Percentiles rank a stretch among this genome's conserved stretches.
Conservation (phyloP, 1,140 invertebrate genomes). For the Drosophila suzukii region DNA sequence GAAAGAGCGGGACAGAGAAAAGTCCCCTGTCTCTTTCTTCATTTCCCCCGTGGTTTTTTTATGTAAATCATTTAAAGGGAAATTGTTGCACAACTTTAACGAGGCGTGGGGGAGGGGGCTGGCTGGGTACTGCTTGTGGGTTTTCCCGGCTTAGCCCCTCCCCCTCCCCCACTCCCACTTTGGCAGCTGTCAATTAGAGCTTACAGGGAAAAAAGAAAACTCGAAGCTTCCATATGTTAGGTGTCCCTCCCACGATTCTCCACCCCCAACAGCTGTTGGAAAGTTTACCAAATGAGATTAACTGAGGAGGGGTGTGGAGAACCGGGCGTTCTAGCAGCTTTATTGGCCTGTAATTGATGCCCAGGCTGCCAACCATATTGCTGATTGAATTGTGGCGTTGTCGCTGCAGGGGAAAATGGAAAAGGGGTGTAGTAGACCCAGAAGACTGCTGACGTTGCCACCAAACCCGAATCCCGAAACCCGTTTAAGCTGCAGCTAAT, state of each 20-base stretch:
- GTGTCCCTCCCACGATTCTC: conserved; percentile 16
- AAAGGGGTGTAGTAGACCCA: neutral
- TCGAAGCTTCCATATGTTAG: conserved; percentile 48
- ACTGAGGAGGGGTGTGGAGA: conserved; percentile 6
- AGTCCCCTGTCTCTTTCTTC: neutral
- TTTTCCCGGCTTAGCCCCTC: conserved; percentile 32
- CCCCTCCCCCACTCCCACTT: neutral
- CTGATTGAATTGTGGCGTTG: conserved; percentile 46
- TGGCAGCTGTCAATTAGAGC: conserved; percentile 71
- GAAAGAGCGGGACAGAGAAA: conserved; percentile 35
- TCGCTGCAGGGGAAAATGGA: neutral
- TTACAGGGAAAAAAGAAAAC: conserved; percentile 31
- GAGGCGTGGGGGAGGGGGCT: neutral
- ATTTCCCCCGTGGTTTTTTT: conserved; percentile 13
- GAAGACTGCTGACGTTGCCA: conserved; percentile 32
- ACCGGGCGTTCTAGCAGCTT: conserved; percentile 10
- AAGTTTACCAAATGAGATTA: conserved; percentile 57
- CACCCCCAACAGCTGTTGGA: conserved; percentile 44
- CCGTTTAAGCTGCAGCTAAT: conserved; percentile 22
- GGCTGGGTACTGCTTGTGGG: conserved; percentile 32
- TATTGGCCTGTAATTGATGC: conserved; percentile 61
- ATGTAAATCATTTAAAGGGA: conserved; percentile 71
- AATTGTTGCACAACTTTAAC: conserved; percentile 78
- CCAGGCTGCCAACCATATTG: conserved; percentile 36
- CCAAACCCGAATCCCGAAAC: conserved; percentile 1